A percentile compares a stretch with the other conserved stretches of the same genome.
These are phyloP conservation scores for Melipona bicolor DNA, from an alignment of 2,888 invertebrate genomes.

Conservation along the genomic window DNA sequence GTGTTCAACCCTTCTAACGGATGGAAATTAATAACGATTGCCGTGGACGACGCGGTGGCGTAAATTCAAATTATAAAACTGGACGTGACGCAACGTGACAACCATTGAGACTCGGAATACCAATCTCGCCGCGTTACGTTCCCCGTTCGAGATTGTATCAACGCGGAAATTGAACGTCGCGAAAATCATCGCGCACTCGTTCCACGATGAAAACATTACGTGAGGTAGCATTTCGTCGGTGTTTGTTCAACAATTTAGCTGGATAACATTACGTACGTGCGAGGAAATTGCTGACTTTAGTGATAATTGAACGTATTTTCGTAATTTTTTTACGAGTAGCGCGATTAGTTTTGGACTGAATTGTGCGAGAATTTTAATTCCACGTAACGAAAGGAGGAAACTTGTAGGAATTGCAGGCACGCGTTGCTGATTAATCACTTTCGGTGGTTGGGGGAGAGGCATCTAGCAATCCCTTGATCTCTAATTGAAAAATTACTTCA, in stretches of 20 bases:
- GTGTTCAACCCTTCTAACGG: not conserved
- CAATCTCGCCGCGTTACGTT: not conserved
- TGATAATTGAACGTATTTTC: not conserved
- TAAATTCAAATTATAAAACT: constrained; percentile 21
- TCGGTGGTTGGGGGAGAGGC: too few relatives aligned
- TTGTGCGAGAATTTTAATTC: accelerated
- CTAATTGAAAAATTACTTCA: too few relatives aligned
- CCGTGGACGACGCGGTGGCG: not conserved
- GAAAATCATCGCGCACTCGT: not conserved
- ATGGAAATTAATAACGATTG: constrained; percentile 18
- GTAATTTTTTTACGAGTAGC: too few relatives aligned
- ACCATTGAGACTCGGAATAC: constrained; percentile 9
- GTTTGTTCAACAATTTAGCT: not conserved
- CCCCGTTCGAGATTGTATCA: constrained; percentile 4
- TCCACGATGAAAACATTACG: not conserved
- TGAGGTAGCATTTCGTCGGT: not conserved
- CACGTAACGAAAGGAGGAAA: not conserved
- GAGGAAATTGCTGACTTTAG: not conserved
- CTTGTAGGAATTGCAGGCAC: not conserved
- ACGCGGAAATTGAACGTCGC: not conserved
- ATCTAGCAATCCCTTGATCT: too few relatives aligned
- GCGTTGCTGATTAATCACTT: not conserved
- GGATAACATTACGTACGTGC: not conserved
- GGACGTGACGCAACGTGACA: constrained; percentile 7
- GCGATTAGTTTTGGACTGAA: too few relatives aligned